A percentile compares a stretch with the other conserved stretches of the same genome.
These are phyloP conservation scores for Zaprionus obscuricornis DNA, from an alignment of 2,888 invertebrate species.

Conservation along the genomic window DNA sequence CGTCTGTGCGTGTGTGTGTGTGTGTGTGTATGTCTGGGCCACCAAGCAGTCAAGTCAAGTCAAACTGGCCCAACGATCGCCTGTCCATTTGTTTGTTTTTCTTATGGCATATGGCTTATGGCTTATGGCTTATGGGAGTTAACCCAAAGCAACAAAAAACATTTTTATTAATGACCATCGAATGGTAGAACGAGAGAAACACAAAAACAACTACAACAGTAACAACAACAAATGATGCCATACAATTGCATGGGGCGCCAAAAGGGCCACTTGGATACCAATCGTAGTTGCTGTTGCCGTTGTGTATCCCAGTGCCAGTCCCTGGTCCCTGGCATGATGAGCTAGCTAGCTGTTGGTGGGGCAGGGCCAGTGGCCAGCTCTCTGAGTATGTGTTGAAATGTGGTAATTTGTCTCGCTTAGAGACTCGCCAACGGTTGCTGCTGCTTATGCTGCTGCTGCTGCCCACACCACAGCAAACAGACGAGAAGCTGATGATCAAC, in stretches of 20 bases:
- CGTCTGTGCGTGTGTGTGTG: neutral
- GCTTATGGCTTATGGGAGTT: constrained; percentile 68
- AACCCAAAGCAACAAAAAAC: constrained; percentile 53
- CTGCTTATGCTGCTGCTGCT: constrained; percentile 18
- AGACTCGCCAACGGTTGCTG: constrained; percentile 49
- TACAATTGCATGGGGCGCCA: constrained; percentile 78
- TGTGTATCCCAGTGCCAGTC: constrained; percentile 3
- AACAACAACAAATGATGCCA: constrained; percentile 38
- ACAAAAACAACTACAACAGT: constrained; percentile 3
- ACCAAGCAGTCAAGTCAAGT: constrained; percentile 41
- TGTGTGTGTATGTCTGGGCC: constrained; percentile 40
- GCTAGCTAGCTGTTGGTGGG: neutral
- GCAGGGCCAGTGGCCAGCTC: constrained; percentile 55
- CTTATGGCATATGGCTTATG: constrained; percentile 53
- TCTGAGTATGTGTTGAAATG: constrained; percentile 78
- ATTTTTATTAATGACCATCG: constrained; percentile 77
- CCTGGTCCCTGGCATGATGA: too few relatives aligned
- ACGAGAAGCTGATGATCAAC: constrained; percentile 45
- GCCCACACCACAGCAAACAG: constrained; percentile 41
- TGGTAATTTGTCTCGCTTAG: constrained; percentile 78
- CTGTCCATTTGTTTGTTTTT: constrained; percentile 70
- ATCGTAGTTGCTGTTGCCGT: neutral
- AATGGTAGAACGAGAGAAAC: constrained; percentile 22
- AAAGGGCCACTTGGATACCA: constrained; percentile 67
- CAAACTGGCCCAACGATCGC: constrained; percentile 46